Conservation (phyloP, 2,797 vertebrate species). For the Mormyrops boulengeri region DNA sequence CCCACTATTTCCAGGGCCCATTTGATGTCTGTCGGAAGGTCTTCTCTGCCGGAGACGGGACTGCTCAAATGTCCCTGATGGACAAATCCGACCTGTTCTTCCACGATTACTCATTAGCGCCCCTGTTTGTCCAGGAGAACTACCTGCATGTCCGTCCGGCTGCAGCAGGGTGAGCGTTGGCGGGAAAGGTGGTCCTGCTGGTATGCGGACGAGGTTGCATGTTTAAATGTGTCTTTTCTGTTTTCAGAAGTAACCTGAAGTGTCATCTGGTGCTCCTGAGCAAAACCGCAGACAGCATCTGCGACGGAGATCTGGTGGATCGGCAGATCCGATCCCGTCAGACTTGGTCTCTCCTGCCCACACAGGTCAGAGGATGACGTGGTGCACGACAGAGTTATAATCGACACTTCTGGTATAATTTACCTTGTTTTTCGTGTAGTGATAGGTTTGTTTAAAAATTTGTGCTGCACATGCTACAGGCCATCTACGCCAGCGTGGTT, state of each 20-base stretch:
- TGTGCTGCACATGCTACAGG: conserved; percentile 53
- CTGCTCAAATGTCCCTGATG: conserved; percentile 79
- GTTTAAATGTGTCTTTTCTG: background rate
- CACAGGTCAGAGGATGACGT: conserved; percentile 69
- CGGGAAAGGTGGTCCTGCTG: too few relatives aligned
- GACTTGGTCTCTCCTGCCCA: conserved; percentile 90
- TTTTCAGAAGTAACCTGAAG: conserved; percentile 72
- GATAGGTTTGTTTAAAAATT: background rate
- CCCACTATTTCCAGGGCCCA: conserved; percentile 65
- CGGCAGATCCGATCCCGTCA: conserved; percentile 80
- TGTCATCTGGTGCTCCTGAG: conserved; percentile 88
- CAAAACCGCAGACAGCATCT: conserved; percentile 90
- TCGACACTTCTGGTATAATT: background rate
- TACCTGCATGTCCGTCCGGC: conserved; percentile 82
- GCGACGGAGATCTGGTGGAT: conserved; percentile 91
- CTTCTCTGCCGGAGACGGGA: conserved; percentile 74
- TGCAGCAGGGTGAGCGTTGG: conserved; percentile 75
- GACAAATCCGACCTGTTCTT: conserved; percentile 97
- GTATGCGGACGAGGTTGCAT: background rate
- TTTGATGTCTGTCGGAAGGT: conserved; percentile 94
- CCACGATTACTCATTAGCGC: conserved; percentile 90
- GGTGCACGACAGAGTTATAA: background rate
- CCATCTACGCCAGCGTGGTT: conserved; percentile 90
- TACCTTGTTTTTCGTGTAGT: background rate
- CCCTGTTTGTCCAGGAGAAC: conserved; percentile 96